Conservation (phyloP, 2,113 vertebrate genomes). For the Pseudorasbora parva region DNA sequence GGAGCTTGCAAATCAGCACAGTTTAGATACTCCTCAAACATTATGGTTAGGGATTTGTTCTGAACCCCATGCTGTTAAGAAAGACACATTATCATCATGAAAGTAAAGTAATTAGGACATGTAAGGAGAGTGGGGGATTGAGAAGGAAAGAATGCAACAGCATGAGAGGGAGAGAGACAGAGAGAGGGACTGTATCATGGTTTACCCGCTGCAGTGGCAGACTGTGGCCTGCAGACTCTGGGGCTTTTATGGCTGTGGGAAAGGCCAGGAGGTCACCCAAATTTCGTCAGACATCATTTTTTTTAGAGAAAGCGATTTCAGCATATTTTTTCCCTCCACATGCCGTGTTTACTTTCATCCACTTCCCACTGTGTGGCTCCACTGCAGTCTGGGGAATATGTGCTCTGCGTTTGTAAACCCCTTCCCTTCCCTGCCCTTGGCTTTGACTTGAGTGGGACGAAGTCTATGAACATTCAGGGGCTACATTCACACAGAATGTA, state of each 20-base stretch:
- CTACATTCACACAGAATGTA: constrained; percentile 10
- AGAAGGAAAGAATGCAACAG: constrained; percentile 29
- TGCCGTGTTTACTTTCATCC: constrained; percentile 61
- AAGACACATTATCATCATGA: constrained; percentile 26
- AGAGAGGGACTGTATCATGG: constrained; percentile 27
- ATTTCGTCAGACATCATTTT: constrained; percentile 61
- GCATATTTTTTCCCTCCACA: constrained; percentile 48
- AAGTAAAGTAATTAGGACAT: constrained; percentile 34
- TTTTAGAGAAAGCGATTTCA: constrained; percentile 47
- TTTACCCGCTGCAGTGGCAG: constrained; percentile 42
- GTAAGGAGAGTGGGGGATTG: background rate
- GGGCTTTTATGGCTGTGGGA: constrained; percentile 65
- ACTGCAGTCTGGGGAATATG: constrained; percentile 55
- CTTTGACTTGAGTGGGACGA: constrained; percentile 45
- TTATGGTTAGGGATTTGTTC: background rate
- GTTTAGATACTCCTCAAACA: background rate
- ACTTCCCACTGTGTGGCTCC: constrained; percentile 59
- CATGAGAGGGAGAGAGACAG: constrained; percentile 30
- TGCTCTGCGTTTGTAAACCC: constrained; percentile 25
- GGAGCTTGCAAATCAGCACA: background rate
- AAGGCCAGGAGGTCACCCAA: constrained; percentile 62
- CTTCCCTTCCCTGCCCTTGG: constrained; percentile 36
- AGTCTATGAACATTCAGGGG: constrained; percentile 34
- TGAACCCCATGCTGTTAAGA: constrained; percentile 15
- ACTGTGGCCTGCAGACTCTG: constrained; percentile 44